These are phyloP conservation scores for Gavialis gangeticus DNA, from an alignment of 2,113 vertebrate species.

Conservation along the genomic window DNA sequence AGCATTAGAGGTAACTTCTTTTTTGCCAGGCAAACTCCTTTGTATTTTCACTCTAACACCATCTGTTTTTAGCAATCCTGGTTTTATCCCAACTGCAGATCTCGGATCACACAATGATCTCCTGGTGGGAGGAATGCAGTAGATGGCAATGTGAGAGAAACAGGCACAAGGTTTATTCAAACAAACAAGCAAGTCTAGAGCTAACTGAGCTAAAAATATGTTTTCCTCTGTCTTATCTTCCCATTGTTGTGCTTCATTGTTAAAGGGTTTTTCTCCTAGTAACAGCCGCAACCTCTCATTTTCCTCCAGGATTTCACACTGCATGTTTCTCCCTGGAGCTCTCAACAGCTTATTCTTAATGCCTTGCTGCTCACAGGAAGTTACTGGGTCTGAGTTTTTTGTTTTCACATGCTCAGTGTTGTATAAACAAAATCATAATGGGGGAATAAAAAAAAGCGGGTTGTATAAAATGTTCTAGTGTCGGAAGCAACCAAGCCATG, in stretches of 20 bases:
- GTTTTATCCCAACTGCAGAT: neutral
- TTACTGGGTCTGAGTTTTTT: neutral
- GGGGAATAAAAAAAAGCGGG: neutral
- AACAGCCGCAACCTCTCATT: constrained; percentile 23
- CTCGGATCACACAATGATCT: neutral
- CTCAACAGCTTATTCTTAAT: constrained; percentile 21
- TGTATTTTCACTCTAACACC: neutral
- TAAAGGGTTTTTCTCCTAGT: constrained; percentile 24
- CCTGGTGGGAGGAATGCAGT: neutral
- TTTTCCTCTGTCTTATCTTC: neutral
- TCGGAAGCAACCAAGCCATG: neutral
- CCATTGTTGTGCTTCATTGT: neutral
- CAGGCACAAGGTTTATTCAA: neutral
- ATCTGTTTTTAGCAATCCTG: neutral
- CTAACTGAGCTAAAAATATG: constrained; percentile 2
- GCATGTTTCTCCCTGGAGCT: constrained; percentile 16
- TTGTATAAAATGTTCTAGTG: neutral
- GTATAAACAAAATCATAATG: neutral
- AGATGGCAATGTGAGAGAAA: neutral
- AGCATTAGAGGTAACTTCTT: neutral
- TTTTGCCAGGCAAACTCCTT: neutral
- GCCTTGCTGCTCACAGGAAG: constrained; percentile 1
- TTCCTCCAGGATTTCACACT: neutral
- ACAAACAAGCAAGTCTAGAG: neutral
- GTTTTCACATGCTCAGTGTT: neutral